Evolutionary conservation across 2,888 invertebrate species (phyloP).

Genomic region (Cheilosia impressa): DNA sequence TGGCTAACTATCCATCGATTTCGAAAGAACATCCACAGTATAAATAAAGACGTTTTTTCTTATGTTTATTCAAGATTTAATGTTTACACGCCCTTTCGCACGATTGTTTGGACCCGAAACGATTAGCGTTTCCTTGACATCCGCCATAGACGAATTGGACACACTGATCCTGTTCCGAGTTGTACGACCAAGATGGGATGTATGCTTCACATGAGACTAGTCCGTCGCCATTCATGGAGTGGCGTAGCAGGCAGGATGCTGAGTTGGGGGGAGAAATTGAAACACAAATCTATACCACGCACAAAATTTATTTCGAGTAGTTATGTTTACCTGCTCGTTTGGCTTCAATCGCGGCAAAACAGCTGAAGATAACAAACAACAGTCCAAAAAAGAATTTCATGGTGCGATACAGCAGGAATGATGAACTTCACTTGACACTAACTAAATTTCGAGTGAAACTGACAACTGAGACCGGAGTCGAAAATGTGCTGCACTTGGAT

Average conservation of each 20-base stretch:
- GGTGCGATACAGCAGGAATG: neutral
- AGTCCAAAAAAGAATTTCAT: conserved; percentile 56
- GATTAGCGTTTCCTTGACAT: conserved; percentile 91
- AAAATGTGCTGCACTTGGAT: neutral
- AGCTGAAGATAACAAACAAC: conserved; percentile 36
- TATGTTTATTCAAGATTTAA: neutral
- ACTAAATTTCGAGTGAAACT: neutral
- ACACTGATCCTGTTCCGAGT: conserved; percentile 86
- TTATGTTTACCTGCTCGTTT: conserved; percentile 38
- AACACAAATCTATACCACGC: no score
- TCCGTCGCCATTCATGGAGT: conserved; percentile 43
- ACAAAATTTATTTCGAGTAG: neutral
- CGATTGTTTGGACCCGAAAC: conserved; percentile 87
- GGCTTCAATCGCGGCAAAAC: conserved; percentile 23
- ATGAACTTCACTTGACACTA: neutral
- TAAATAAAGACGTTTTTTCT: no score
- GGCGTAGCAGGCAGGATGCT: conserved; percentile 26
- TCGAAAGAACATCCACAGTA: no score
- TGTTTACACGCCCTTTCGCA: conserved; percentile 85
- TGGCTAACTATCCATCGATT: no score
- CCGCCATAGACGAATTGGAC: conserved; percentile 91
- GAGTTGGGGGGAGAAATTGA: neutral
- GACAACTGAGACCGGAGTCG: neutral
- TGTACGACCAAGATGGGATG: conserved; percentile 89
- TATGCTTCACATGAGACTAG: conserved; percentile 77